Evolutionary conservation across 1,140 invertebrate species (phyloP).

Genomic region (Nixonia krombeini): DNA sequence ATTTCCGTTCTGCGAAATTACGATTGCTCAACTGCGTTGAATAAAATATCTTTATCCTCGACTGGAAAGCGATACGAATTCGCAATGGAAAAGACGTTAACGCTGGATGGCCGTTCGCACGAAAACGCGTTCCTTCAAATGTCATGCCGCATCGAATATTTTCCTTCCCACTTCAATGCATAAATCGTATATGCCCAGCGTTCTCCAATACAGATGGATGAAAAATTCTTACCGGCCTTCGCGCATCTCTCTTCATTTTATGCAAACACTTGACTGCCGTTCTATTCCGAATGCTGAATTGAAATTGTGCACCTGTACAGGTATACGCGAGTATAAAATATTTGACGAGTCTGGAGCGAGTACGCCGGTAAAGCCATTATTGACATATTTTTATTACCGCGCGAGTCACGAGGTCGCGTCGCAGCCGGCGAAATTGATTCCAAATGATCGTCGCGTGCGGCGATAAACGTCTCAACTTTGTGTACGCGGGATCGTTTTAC

Average conservation of each 20-base stretch:
- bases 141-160: too few species aligned
- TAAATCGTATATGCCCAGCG: not conserved
- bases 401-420: conserved; percentile 18
- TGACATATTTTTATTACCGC: conserved; percentile 63
- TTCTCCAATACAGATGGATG: not conserved
- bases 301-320: not conserved
- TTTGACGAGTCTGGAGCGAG: conserved; percentile 17
- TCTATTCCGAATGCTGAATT: not conserved
- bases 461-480: conserved; percentile 39
- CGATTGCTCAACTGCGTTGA: too few species aligned
- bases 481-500: conserved; percentile 24
- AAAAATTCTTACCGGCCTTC: not conserved
- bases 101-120: too few species aligned
- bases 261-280: not conserved
- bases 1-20: too few species aligned
- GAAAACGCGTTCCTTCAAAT: too few species aligned
- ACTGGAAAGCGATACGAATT: too few species aligned
- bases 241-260: not conserved
- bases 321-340: conserved; percentile 8
- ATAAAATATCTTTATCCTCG: not conserved
- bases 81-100: too few species aligned
- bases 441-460: conserved; percentile 24
- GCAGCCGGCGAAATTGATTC: conserved; percentile 46
- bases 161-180: not conserved
- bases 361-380: conserved; percentile 48